These are phyloP conservation scores for Andrena bucephala DNA, from an alignment of 2,888 invertebrate species.

Conservation along the genomic window DNA sequence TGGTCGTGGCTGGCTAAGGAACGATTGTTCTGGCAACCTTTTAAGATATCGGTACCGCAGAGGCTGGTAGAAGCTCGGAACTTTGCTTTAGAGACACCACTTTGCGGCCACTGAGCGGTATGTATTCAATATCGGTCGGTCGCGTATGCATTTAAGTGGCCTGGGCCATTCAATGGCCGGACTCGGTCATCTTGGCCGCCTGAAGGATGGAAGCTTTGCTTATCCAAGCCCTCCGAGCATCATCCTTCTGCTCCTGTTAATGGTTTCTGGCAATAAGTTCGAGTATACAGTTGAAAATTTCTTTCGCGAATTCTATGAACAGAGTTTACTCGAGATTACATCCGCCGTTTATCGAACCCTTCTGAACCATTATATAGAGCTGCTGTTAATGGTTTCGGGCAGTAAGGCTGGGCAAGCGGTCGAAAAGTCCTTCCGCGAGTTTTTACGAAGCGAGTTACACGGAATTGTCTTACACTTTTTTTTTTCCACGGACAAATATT, in stretches of 20 bases:
- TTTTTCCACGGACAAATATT: slow-evolving; percentile 15
- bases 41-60: slow-evolving; percentile 48
- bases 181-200: not conserved
- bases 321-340: not conserved
- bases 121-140: not conserved
- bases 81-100: slow-evolving; percentile 11
- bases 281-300: not conserved
- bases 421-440: not conserved
- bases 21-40: slow-evolving; percentile 54
- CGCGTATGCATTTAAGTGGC: slow-evolving; percentile 40
- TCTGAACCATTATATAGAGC: not conserved
- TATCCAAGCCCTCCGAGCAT: not conserved
- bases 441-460: not conserved
- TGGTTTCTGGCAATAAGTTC: not conserved
- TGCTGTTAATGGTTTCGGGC: not conserved
- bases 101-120: slow-evolving; percentile 15
- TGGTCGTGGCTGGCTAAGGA: slow-evolving; percentile 13
- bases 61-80: slow-evolving; percentile 2
- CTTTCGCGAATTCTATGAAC: not conserved
- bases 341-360: not conserved
- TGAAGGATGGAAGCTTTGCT: not conserved
- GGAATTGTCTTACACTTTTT: slow-evolving; percentile 25
- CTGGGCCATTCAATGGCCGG: not conserved
- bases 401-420: not conserved
- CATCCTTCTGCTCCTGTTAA: not conserved